Evolutionary conservation across 2,113 vertebrate genomes (phyloP), one percentile per base, ranked within the genome.

Genomic region (Oryzias celebensis): DNA sequence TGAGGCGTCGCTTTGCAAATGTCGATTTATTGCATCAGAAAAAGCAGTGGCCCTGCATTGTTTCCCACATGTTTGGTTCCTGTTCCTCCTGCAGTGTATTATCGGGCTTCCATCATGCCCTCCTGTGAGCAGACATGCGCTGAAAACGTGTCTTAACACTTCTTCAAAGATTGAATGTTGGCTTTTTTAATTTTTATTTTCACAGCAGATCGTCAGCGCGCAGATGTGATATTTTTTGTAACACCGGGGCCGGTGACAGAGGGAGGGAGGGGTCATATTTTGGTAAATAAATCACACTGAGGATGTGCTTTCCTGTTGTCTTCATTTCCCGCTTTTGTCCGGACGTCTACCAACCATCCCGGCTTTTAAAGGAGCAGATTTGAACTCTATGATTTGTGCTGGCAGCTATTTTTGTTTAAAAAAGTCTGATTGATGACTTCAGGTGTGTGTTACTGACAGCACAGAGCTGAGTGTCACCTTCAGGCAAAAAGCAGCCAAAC

Each of bases 201-300:
- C 93, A 90, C 80, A 85, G 85, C 89, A 88, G 85, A 89, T 72
- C 55, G 86, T 78, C 68, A 73, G 77, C 75, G 81, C 81, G 84
- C 85, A 91, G 90, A 93, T 91, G 89, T 92, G 83, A 81, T 87
- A 90, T 92, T 91, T 88, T 89, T 90, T 84, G 84, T 91, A 84
- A 87, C 71, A 71, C 58, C 71, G 80, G 84, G 72, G 60, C 78
- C 14, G 26, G 83, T 80, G 82, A 72, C 56, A 82, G 70, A 70
- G 59, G 83, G 69, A 66, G 77, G 51, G 71, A 69, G 80, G 75
- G 85, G 92, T 94, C 92, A 92, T 93, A 96, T 96, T 98, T 96
- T 96, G 93, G 93, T 96, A 88, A 98, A 96, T 97, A 98, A 98
- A 98, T 94, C 91, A 91, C 77, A 93, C 89, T 94, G 91, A 93